Conservation (phyloP, 2,113 vertebrate genomes). For the Sebastes schlegelii region DNA sequence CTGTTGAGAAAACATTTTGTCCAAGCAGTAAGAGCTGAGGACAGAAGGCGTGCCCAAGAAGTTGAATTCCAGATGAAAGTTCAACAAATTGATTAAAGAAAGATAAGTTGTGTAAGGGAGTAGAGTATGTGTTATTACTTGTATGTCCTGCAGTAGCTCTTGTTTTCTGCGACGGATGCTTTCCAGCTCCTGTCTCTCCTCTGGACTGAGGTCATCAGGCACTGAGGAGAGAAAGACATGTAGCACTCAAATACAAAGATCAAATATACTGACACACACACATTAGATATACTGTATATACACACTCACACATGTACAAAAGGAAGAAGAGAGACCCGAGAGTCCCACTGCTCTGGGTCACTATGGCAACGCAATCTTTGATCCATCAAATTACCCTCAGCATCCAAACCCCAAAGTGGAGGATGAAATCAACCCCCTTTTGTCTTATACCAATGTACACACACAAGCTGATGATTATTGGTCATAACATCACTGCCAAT, state of each 20-base stretch:
- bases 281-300: neutral
- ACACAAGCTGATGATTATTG: neutral
- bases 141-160: constrained; percentile 97
- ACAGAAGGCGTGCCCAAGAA: neutral
- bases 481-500: neutral
- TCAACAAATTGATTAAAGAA: neutral
- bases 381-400: constrained; percentile 45
- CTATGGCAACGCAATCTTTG: constrained; percentile 54
- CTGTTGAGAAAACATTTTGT: constrained; percentile 6
- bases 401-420: constrained; percentile 20
- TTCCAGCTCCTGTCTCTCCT: constrained; percentile 96
- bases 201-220: constrained; percentile 94
- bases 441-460: constrained; percentile 7
- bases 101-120: neutral
- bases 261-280: constrained; percentile 12
- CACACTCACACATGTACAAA: neutral
- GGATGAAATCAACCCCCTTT: constrained; percentile 41
- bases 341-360: constrained; percentile 49
- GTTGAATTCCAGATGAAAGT: constrained; percentile 5
- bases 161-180: constrained; percentile 95
- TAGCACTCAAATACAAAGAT: constrained; percentile 29
- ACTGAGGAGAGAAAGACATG: constrained; percentile 79
- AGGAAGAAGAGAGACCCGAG: constrained; percentile 26
- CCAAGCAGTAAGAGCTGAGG: neutral
- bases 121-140: constrained; percentile 81